Conservation (phyloP, 2,113 vertebrate species). For the Isichthys henryi region DNA sequence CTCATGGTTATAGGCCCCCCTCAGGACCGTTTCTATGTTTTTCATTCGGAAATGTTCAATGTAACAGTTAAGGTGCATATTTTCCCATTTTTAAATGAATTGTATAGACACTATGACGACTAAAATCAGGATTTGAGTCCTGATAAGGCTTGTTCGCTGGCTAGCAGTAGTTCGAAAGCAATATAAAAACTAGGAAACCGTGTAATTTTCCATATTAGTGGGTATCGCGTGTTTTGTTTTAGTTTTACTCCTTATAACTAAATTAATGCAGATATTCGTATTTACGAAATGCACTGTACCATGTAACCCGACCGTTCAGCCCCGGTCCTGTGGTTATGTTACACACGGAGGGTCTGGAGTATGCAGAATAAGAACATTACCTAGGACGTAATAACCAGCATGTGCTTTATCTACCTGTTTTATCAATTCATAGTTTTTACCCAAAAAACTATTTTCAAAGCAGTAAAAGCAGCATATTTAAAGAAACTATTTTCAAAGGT, state of each 20-base stretch:
- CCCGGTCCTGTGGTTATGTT: not conserved
- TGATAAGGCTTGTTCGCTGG: not conserved
- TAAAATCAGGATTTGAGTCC: not conserved
- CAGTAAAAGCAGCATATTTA: not conserved
- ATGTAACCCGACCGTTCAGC: not conserved
- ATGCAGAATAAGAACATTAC: not conserved
- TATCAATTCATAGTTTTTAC: not conserved
- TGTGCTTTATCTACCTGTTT: not conserved
- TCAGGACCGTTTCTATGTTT: not conserved
- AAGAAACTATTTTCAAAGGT: not conserved
- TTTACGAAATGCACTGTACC: not conserved
- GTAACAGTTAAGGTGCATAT: conserved; percentile 59
- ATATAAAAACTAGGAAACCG: not conserved
- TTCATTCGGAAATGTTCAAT: not conserved
- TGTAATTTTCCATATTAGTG: not conserved
- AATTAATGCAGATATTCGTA: not conserved
- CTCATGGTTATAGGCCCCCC: not conserved
- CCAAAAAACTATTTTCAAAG: not conserved
- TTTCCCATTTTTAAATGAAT: not conserved
- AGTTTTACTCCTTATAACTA: not conserved
- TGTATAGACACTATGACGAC: not conserved
- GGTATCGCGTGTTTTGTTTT: not conserved
- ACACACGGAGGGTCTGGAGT: not conserved
- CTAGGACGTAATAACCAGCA: not conserved
- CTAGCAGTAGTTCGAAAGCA: not conserved